Base-by-base conservation (phyloP, 64 coral and sea anemone genomes). In the Porites lutea region DNA sequence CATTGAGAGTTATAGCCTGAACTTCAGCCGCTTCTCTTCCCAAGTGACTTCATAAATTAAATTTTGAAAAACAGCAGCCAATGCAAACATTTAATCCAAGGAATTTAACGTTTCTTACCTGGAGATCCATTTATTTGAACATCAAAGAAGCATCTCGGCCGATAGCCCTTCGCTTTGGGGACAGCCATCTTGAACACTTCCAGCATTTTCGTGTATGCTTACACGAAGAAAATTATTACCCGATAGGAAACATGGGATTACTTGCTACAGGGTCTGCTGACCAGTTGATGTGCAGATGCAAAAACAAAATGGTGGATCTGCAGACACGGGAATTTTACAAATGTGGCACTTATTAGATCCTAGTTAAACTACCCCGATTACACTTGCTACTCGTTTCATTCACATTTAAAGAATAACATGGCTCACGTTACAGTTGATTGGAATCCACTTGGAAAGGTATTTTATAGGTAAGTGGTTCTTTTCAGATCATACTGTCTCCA, bases 361-460 rank as follows among this genome's bases (percentile, higher is more conserved):
- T 74, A 11, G 14, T 12, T 46, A 11, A 74, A 46, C 6, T 13
- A 52, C 3, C 14, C 12, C 46, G 18, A 44, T 72, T 72, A 11
- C 10, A 12, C 10, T 8, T 12, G 19, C 3, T 21, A 9, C 8
- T 19, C 18, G n/a, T 19, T 78, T 20, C 2, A 37, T 59, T 6
- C n/a, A 20, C 2, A 20, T 55, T 8, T 21, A 13, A 2, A 79
- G 20, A 13, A 44, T 21, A 60, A 82, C 45, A 96, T 96, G 95
- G 90, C 91, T 16, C 95, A 96, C 86, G 85, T 96, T 50, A 96
- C 95, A 9, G 91, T 79, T 10, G 95, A 96, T 59, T 96, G 95
- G 95, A 96, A 87, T 75, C 95, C 95, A 18, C 87, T 96, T 15
- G 95, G 95, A 74, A 92, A 96, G 52, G 95, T 96, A 51, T 96